Conservation (phyloP, 2,113 vertebrate genomes). For the Myotis davidii region DNA sequence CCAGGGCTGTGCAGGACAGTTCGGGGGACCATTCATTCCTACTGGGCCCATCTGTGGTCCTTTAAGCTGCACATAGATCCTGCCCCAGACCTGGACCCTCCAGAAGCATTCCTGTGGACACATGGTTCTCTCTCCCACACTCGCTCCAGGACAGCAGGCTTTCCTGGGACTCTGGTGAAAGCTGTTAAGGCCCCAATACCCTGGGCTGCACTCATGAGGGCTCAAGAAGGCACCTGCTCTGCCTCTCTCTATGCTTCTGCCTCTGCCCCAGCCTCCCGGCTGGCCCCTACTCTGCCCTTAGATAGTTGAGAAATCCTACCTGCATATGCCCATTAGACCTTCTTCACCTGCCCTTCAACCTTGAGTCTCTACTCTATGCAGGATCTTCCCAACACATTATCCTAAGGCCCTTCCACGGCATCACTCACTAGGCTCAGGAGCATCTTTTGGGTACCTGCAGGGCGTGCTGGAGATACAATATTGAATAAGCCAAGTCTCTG, state of each 20-base stretch:
- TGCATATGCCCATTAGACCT: background rate
- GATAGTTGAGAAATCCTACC: background rate
- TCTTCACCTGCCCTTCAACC: background rate
- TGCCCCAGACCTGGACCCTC: background rate
- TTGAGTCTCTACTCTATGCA: background rate
- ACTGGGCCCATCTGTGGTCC: background rate
- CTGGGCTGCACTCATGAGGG: background rate
- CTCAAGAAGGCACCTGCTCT: background rate
- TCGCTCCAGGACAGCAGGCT: background rate
- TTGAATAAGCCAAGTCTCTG: background rate
- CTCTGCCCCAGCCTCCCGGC: background rate
- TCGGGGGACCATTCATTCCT: background rate
- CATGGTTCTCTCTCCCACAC: background rate
- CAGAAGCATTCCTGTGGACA: background rate
- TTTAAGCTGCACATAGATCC: background rate
- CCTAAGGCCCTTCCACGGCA: background rate
- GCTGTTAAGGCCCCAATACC: background rate
- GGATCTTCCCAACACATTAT: constrained; percentile 7
- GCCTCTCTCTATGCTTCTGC: background rate
- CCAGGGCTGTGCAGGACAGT: no score
- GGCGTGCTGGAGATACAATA: background rate
- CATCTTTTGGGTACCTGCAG: background rate
- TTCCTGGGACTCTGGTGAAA: background rate
- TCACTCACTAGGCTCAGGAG: background rate
- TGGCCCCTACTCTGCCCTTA: background rate